Conservation (phyloP, 2,797 vertebrate species). For the Hyperoplus lanceolatus region DNA sequence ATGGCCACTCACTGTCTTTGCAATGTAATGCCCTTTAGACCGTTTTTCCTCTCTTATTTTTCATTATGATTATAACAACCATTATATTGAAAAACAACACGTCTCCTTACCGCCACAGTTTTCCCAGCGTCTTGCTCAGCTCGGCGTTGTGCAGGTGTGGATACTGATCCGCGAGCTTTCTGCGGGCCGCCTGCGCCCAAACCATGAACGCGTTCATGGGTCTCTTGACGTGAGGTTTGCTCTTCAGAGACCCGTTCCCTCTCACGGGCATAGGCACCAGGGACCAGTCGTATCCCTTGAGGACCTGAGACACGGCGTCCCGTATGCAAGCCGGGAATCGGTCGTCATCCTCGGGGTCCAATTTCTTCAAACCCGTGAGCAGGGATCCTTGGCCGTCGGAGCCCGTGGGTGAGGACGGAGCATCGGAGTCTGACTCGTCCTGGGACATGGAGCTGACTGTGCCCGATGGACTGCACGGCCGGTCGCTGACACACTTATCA, state of each 20-base stretch:
- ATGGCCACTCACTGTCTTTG: neutral
- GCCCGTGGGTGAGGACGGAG: conserved; percentile 90
- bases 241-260: conserved; percentile 91
- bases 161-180: conserved; percentile 95
- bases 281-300: conserved; percentile 99
- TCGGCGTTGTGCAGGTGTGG: conserved; percentile 97
- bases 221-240: conserved; percentile 94
- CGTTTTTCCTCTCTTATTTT: neutral
- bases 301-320: conserved; percentile 96
- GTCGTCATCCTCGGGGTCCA: conserved; percentile 90
- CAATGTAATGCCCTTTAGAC: neutral
- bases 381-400: conserved; percentile 84
- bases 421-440: conserved; percentile 96
- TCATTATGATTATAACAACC: neutral
- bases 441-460: conserved; percentile 93
- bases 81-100: neutral
- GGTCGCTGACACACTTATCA: conserved; percentile 87
- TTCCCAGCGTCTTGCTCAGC: conserved; percentile 96
- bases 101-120: conserved; percentile 92
- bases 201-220: conserved; percentile 97
- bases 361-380: conserved; percentile 81
- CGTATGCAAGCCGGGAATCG: conserved; percentile 98
- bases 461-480: conserved; percentile 93
- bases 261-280: conserved; percentile 96
- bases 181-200: conserved; percentile 94